Conservation (phyloP, 2,113 vertebrate species). For the Diadophis punctatus region DNA sequence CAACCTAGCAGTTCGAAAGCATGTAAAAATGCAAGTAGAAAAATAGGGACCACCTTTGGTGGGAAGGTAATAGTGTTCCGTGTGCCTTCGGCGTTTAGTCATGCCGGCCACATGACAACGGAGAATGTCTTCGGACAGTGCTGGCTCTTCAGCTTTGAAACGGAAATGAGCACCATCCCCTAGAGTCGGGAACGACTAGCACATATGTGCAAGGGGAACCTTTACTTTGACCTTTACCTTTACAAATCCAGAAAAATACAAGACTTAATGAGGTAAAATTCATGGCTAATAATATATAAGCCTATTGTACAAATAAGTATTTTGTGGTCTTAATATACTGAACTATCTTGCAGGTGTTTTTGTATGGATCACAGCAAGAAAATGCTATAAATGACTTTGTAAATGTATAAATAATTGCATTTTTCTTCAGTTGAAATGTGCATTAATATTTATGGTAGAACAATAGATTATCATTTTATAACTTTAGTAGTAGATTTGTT, state of each 20-base stretch:
- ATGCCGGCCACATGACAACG: no score
- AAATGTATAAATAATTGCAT: not conserved
- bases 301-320: not conserved
- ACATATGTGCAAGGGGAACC: no score
- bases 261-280: not conserved
- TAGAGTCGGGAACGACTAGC: no score
- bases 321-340: not conserved
- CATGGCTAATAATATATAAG: not conserved
- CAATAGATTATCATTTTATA: not conserved
- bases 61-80: no score
- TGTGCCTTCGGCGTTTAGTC: no score
- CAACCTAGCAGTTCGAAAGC: no score
- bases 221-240: no score
- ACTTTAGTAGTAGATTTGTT: not conserved
- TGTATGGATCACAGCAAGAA: not conserved
- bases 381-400: not conserved
- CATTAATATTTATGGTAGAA: not conserved
- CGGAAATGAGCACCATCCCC: no score
- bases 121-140: no score
- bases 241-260: not conserved
- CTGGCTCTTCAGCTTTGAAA: no score
- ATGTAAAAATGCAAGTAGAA: no score
- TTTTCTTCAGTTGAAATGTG: not conserved
- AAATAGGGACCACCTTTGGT: no score
- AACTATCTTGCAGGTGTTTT: not conserved